phyloP scores from a whole-genome alignment of 2,888 invertebrate species.

The Amorpha juglandis region DNA sequence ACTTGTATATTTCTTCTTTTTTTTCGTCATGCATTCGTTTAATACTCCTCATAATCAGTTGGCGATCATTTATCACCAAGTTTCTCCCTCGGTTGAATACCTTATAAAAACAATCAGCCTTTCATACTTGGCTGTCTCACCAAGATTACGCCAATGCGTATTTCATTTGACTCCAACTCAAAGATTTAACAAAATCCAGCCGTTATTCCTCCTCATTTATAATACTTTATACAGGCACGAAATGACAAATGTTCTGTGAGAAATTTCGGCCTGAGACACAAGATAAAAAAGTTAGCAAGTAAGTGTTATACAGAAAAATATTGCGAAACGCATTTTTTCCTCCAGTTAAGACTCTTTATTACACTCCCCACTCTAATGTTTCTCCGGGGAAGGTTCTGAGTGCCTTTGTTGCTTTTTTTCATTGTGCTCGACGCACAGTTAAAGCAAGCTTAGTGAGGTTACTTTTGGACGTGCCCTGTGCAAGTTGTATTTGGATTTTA shows the following conservation, averaged over 20 bases:
- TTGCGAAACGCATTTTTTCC: conserved; percentile 34
- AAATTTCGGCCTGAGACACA: conserved; percentile 18
- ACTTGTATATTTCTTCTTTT: no score
- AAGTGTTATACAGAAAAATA: conserved; percentile 29
- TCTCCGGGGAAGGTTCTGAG: conserved; percentile 30
- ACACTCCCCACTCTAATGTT: conserved; percentile 35
- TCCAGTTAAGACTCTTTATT: conserved; percentile 38
- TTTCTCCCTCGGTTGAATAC: no score
- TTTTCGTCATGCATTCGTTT: no score
- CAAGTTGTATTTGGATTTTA: background rate
- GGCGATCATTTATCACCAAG: no score
- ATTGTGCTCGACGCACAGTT: conserved; percentile 12
- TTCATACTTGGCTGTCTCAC: conserved; percentile 1
- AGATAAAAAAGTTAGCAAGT: conserved; percentile 24
- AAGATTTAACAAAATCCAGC: conserved; percentile 18
- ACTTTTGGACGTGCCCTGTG: background rate
- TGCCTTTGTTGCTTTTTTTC: conserved; percentile 30
- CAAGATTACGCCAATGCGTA: conserved; percentile 19
- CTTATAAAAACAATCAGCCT: background rate
- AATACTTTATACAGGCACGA: conserved; percentile 19
- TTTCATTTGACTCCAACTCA: background rate
- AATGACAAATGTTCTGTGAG: conserved; percentile 20
- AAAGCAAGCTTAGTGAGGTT: conserved; percentile 14
- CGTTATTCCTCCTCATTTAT: conserved; percentile 18
- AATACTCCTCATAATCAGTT: no score